A percentile compares a stretch with the other conserved stretches of the same genome.
These are phyloP conservation scores for Trachelus tabidus DNA, from an alignment of 2,888 invertebrate genomes.

Conservation along the genomic window DNA sequence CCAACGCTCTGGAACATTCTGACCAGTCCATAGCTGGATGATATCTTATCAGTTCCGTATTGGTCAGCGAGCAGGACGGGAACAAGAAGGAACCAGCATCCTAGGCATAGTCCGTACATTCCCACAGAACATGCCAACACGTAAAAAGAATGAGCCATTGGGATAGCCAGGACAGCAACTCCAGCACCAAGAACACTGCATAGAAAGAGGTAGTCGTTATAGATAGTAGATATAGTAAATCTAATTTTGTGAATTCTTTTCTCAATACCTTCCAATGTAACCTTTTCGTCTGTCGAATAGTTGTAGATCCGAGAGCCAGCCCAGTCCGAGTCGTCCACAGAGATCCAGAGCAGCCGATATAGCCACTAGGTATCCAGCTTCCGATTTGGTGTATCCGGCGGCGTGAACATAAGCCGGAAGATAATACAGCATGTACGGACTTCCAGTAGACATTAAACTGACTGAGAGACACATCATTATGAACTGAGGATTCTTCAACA, in stretches of 20 bases:
- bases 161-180: constrained; percentile 75
- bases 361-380: constrained; percentile 77
- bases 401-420: constrained; percentile 80
- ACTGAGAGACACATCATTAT: constrained; percentile 79
- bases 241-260: background rate
- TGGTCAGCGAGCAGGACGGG: constrained; percentile 80
- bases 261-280: constrained; percentile 74
- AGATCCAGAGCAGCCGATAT: constrained; percentile 80
- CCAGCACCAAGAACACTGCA: constrained; percentile 78
- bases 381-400: constrained; percentile 72
- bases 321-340: constrained; percentile 77
- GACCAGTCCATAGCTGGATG: constrained; percentile 80
- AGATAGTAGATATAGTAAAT: background rate
- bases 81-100: constrained; percentile 81
- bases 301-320: constrained; percentile 79
- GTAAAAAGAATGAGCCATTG: constrained; percentile 75
- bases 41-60: constrained; percentile 80
- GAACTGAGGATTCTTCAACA: constrained; percentile 76
- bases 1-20: constrained; percentile 82
- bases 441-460: constrained; percentile 81
- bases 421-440: constrained; percentile 81
- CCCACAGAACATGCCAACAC: constrained; percentile 75
- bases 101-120: constrained; percentile 78
- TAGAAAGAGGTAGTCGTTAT: constrained; percentile 25
- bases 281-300: constrained; percentile 78